Conservation (phyloP, 2,888 invertebrate species). For the Archaeoteleia sp. region DNA sequence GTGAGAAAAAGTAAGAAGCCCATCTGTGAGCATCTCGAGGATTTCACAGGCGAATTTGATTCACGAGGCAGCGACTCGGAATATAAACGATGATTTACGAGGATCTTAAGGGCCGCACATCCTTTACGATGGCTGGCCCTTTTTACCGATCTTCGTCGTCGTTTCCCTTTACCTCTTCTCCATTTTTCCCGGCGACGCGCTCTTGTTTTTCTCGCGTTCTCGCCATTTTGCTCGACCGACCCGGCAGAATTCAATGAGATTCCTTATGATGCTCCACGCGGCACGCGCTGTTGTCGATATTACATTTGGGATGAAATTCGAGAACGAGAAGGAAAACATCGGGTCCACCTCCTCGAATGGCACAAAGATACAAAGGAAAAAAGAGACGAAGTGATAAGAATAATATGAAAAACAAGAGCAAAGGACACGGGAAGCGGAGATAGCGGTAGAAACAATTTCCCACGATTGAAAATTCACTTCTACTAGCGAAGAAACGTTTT, state of each 20-base stretch:
- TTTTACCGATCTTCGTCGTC: conserved; percentile 31
- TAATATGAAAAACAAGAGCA: conserved; percentile 4
- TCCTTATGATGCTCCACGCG: conserved; percentile 17
- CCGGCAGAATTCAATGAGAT: conserved; percentile 33
- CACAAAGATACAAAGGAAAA: background rate
- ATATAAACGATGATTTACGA: conserved; percentile 65
- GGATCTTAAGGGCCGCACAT: conserved; percentile 52
- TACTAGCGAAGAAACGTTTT: background rate
- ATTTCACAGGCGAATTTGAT: conserved; percentile 60
- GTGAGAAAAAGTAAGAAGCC: conserved; percentile 51
- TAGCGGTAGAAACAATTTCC: background rate
- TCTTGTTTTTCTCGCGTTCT: conserved; percentile 21
- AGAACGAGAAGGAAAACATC: background rate
- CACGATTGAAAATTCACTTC: background rate
- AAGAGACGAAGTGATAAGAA: background rate
- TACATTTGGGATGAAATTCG: conserved; percentile 14
- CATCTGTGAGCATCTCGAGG: conserved; percentile 49
- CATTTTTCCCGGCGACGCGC: conserved; percentile 20
- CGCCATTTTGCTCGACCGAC: conserved; percentile 4
- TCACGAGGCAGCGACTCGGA: conserved; percentile 61
- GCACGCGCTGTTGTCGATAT: conserved; percentile 16
- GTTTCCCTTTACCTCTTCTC: conserved; percentile 38
- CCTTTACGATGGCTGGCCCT: conserved; percentile 44
- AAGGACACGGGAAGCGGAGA: background rate
- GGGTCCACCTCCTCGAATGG: background rate